Evolutionary conservation across 2,888 invertebrate species (phyloP).

Genomic region (Odiellus spinosus): DNA sequence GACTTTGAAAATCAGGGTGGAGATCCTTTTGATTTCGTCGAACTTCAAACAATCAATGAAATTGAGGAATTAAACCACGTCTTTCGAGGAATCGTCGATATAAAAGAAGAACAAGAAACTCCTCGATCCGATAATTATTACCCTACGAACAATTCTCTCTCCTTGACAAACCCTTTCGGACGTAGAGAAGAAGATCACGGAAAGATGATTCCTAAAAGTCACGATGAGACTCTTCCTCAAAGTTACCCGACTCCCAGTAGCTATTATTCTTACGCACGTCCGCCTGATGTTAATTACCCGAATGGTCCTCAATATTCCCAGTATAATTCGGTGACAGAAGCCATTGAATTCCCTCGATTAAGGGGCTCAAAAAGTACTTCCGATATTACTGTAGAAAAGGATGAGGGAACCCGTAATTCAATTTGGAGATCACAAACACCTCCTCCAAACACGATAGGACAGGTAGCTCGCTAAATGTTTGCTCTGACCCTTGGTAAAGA

Average conservation of each 20-base stretch:
- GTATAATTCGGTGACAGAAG: no score
- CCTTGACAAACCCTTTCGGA: no score
- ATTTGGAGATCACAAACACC: slow-evolving; percentile 13
- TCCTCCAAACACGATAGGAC: slow-evolving; percentile 3
- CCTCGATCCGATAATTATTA: no score
- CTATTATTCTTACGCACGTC: no score
- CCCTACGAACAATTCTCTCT: not conserved
- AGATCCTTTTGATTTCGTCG: slow-evolving; percentile 84
- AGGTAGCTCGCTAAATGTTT: not conserved
- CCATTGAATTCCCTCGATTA: not conserved
- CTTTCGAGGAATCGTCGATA: slow-evolving; percentile 21
- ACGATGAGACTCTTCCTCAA: no score
- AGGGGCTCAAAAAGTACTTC: slow-evolving; percentile 16
- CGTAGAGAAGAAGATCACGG: no score
- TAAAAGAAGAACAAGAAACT: not conserved
- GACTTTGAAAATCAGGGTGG: slow-evolving; percentile 85
- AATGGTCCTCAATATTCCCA: no score
- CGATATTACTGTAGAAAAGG: slow-evolving; percentile 5
- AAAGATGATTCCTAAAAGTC: no score
- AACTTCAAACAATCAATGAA: slow-evolving; percentile 79
- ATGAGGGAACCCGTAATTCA: no score
- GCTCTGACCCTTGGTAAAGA: no score
- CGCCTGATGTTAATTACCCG: no score
- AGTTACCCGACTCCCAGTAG: no score
- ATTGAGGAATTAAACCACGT: slow-evolving; percentile 77